Evolutionary conservation across 2,113 vertebrate genomes (phyloP).

Genomic region (Corythoichthys intestinalis): DNA sequence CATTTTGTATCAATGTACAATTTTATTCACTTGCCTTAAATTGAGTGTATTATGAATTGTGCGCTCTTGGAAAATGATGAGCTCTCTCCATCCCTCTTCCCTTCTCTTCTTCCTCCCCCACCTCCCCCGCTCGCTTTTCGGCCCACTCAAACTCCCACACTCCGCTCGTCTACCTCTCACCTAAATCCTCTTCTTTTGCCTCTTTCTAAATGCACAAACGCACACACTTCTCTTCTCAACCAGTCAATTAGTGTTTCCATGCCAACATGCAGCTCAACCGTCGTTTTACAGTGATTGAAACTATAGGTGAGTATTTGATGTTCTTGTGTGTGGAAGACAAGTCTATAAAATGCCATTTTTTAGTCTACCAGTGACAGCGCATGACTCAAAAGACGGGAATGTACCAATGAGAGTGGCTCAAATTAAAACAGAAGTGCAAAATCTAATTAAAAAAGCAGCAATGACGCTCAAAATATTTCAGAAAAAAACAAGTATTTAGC

Average conservation of each 20-base stretch:
- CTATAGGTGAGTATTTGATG: not conserved
- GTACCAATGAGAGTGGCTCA: not conserved
- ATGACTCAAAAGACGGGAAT: not conserved
- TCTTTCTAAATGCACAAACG: slow-evolving; percentile 30
- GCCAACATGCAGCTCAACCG: slow-evolving; percentile 18
- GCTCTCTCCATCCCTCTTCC: slow-evolving; percentile 3
- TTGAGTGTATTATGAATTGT: too few species aligned
- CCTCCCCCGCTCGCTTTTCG: slow-evolving; percentile 42
- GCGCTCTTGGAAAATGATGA: too few species aligned
- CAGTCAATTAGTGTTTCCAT: slow-evolving; percentile 11
- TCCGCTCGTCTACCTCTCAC: slow-evolving; percentile 62
- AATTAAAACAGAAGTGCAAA: not conserved
- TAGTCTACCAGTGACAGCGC: not conserved
- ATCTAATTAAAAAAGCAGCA: not conserved
- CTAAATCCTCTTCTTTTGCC: slow-evolving; percentile 60
- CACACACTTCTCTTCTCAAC: slow-evolving; percentile 18
- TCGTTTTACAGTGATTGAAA: slow-evolving; percentile 9
- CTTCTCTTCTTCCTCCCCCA: slow-evolving; percentile 23
- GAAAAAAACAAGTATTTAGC: not conserved
- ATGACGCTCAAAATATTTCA: not conserved
- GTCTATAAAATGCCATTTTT: not conserved
- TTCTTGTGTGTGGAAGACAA: not conserved
- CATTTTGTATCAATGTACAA: too few species aligned
- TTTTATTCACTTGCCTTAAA: too few species aligned
- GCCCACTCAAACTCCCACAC: slow-evolving; percentile 67